A percentile compares a stretch with the other conserved stretches of the same genome.
Evolutionary conservation across 2,113 vertebrate species (phyloP).

Genomic region (Ciconia boyciana): DNA sequence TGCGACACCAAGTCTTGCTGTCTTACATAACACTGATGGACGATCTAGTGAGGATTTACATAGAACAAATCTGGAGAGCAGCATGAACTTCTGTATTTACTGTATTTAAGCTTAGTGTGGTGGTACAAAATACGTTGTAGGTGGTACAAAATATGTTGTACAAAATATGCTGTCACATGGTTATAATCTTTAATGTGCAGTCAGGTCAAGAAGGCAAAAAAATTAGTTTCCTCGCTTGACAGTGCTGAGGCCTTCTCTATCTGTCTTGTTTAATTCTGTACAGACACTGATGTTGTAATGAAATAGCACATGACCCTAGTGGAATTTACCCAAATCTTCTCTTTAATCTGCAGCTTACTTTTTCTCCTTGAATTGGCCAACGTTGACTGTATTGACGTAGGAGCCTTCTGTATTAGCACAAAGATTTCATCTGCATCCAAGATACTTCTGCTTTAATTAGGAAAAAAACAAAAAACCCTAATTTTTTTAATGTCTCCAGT

Average conservation of each 20-base stretch:
- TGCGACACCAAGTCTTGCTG: neutral
- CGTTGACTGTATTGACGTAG: neutral
- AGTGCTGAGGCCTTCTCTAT: neutral
- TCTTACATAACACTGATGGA: neutral
- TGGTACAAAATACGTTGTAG: neutral
- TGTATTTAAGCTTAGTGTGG: neutral
- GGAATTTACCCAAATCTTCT: slow-evolving; percentile 19
- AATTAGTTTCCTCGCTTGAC: neutral
- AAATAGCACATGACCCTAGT: neutral
- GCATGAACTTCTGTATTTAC: neutral
- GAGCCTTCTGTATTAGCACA: neutral
- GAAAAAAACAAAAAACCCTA: neutral
- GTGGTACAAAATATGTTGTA: neutral
- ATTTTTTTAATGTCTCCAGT: neutral
- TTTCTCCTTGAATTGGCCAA: neutral
- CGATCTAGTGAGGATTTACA: neutral
- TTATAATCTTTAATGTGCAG: neutral
- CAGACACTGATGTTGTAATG: neutral
- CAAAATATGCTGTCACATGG: neutral
- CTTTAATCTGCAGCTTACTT: slow-evolving; percentile 17
- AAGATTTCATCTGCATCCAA: neutral
- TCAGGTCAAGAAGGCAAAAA: neutral
- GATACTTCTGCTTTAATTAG: neutral
- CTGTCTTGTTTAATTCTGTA: neutral
- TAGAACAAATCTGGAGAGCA: neutral